Evolutionary conservation across 2,113 vertebrate species (phyloP).

Genomic region (Buteo buteo): DNA sequence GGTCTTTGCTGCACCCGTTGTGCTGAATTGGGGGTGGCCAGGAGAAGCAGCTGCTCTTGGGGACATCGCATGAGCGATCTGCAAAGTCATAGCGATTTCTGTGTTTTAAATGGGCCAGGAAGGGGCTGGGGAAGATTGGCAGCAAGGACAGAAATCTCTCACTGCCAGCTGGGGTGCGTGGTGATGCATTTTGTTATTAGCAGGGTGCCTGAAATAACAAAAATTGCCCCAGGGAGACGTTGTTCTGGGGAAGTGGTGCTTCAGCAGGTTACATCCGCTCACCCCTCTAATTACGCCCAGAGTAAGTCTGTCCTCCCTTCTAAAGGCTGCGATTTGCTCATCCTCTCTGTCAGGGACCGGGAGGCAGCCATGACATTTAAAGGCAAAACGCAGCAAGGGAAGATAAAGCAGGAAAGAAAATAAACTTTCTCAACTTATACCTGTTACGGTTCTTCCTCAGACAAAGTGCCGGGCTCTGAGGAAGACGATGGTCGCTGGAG

Average conservation of each 20-base stretch:
- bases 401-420: not conserved
- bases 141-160: not conserved
- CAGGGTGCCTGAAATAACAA: not conserved
- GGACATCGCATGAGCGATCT: fast-evolving
- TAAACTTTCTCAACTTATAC: not conserved
- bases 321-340: not conserved
- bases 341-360: not conserved
- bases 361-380: not conserved
- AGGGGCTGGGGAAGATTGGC: not conserved
- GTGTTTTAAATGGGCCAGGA: not conserved
- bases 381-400: not conserved
- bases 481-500: fast-evolving
- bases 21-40: fast-evolving
- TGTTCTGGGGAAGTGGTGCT: not conserved
- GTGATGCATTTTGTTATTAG: not conserved
- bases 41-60: not conserved
- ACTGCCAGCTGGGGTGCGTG: fast-evolving
- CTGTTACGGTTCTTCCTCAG: not conserved
- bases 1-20: fast-evolving
- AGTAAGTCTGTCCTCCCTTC: not conserved
- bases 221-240: not conserved
- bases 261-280: not conserved
- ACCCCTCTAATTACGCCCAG: no score
- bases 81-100: not conserved
- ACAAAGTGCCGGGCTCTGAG: fast-evolving